These are phyloP conservation scores for Trichomalopsis sarcophagae DNA, from an alignment of 1,140 invertebrate genomes.

Conservation along the genomic window DNA sequence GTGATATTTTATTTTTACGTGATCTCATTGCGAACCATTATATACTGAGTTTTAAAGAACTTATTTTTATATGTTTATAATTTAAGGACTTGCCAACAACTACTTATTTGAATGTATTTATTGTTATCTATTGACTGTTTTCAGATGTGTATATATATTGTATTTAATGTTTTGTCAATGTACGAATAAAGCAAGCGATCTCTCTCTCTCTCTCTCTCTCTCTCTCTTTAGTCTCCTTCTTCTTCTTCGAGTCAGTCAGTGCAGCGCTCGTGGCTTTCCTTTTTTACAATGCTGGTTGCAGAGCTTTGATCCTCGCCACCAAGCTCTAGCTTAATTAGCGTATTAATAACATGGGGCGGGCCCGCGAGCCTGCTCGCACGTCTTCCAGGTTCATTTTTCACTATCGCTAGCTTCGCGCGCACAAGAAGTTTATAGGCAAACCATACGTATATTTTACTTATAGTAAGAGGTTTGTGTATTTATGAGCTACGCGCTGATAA, in stretches of 20 bases:
- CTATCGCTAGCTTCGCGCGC: neutral
- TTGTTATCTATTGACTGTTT: too few species aligned
- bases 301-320: slow-evolving; percentile 1
- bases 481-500: slow-evolving; percentile 42
- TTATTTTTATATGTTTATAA: too few species aligned
- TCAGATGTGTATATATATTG: too few species aligned
- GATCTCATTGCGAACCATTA: too few species aligned
- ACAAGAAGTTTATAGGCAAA: slow-evolving; percentile 11
- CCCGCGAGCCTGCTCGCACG: neutral
- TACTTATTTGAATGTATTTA: too few species aligned
- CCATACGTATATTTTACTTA: slow-evolving; percentile 11
- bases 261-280: neutral
- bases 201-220: neutral
- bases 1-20: too few species aligned
- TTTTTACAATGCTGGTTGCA: neutral
- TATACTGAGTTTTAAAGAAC: too few species aligned
- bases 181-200: too few species aligned
- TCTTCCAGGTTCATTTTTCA: slow-evolving; percentile 32
- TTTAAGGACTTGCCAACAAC: too few species aligned
- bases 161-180: too few species aligned
- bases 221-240: neutral
- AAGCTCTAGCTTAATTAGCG: slow-evolving; percentile 8
- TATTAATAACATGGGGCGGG: slow-evolving; percentile 16
- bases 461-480: slow-evolving; percentile 23
- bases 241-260: neutral